phyloP scores from a whole-genome alignment of 2,797 vertebrate species.

The Emys orbicularis region DNA sequence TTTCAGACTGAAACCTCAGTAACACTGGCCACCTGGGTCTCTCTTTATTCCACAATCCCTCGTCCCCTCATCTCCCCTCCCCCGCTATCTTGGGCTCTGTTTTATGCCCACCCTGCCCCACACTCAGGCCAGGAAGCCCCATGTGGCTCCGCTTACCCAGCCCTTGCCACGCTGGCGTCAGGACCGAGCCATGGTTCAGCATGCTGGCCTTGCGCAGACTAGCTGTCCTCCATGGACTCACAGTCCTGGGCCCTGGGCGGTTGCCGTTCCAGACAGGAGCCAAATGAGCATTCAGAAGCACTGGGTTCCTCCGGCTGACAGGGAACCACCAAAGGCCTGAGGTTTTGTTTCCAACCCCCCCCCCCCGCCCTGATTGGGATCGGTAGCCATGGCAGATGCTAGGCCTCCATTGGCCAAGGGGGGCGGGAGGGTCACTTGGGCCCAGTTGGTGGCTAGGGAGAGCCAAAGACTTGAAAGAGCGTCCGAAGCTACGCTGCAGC shows the following conservation, averaged over 20 bases:
- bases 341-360: neutral
- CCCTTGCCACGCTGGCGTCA: neutral
- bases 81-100: neutral
- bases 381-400: neutral
- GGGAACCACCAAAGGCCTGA: no score
- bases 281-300: neutral
- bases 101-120: neutral
- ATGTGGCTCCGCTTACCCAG: neutral
- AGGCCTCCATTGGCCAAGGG: neutral
- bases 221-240: neutral
- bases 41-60: neutral
- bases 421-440: neutral
- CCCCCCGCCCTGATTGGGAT: neutral
- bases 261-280: no score
- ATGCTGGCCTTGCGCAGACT: neutral
- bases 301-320: neutral
- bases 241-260: neutral
- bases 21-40: accelerated
- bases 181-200: neutral
- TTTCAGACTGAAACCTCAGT: neutral
- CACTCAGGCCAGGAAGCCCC: neutral
- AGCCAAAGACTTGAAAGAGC: neutral
- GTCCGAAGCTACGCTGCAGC: neutral
- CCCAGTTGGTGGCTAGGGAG: neutral
- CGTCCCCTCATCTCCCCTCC: neutral